phyloP scores from a whole-genome alignment of 1,140 invertebrate genomes.

The Chrysomallon squamiferum region DNA sequence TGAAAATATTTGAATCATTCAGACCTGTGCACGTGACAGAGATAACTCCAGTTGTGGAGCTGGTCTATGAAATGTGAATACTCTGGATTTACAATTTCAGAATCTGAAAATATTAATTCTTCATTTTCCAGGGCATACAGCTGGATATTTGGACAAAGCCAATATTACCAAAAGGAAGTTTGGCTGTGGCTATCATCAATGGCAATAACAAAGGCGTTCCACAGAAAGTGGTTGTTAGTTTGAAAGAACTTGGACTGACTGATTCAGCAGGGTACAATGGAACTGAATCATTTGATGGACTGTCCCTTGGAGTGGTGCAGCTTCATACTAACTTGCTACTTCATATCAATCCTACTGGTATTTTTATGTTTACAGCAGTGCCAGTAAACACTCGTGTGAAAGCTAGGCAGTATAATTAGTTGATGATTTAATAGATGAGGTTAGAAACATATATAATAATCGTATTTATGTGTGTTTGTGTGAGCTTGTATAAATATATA shows the following conservation, averaged over 20 bases:
- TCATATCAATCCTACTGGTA: constrained; percentile 90
- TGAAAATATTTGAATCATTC: too few species aligned
- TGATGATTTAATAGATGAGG: too few species aligned
- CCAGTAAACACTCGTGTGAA: constrained; percentile 8
- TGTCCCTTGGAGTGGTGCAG: constrained; percentile 72
- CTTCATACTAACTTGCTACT: constrained; percentile 89
- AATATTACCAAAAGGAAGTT: constrained; percentile 23
- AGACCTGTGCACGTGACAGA: too few species aligned
- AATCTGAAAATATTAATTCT: too few species aligned
- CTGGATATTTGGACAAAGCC: constrained; percentile 45
- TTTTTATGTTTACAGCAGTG: constrained; percentile 33
- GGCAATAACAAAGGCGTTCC: constrained; percentile 33
- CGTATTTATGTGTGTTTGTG: too few species aligned
- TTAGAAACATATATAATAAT: too few species aligned
- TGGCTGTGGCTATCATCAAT: constrained; percentile 45
- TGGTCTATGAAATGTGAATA: too few species aligned
- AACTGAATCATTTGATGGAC: constrained; percentile 68
- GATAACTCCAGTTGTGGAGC: too few species aligned
- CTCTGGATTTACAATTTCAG: too few species aligned
- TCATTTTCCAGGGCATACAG: constrained; percentile 21
- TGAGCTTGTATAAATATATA: too few species aligned
- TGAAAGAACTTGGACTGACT: constrained; percentile 81
- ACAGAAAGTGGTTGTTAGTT: constrained; percentile 45
- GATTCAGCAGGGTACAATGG: constrained; percentile 82
- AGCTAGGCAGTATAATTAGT: too few species aligned